Evolutionary conservation across 2,113 vertebrate genomes (phyloP), one percentile per base, ranked within the genome.

Genomic region (Xiphophorus hellerii): DNA sequence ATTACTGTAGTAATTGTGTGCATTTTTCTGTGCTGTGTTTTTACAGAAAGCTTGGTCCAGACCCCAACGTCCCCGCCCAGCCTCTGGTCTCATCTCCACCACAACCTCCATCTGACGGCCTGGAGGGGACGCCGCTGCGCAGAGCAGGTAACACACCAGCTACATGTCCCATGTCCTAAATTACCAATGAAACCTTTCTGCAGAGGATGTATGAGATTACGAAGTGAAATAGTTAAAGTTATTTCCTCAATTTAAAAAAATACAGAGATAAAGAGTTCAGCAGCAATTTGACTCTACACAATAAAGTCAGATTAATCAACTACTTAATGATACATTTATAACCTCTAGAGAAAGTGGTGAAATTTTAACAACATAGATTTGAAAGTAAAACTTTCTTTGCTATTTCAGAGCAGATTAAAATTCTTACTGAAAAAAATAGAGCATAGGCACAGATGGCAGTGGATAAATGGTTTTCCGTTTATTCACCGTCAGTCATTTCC

Each of bases 61-160:
- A 97, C 74, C 89, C 94, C 0, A 95, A 94, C 66, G 90, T 90
- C 0, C 83, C 95, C 9, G 74, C 95, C 54, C 93, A 95, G 72
- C 76, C 95, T 69, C 17, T 94, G 73, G 95, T 96, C 79, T 89
- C 96, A 30, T 93, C 96, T 81, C 92, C 93, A 0, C 79, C 87
- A 79, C 91, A 94, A 83, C 88, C 88, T 9, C 74, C 94, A 0
- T 85, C 92, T 0, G 96, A 96, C 37, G 89, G 94, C 1, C 92
- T 94, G 0, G 96, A 96, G 37, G 95, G 96, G 76, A 95, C 96
- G 0, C 96, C 96, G 0, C 92, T 98, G 31, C 93, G 96, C 31
- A 95, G 96, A 83, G 97, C 97, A 89, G 96, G 97, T 97, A 73
- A 48, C 73, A 48, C 9, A 48, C n/a, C 10, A 35, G 29, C 33